Evolutionary conservation across 2,113 vertebrate species (phyloP).

Genomic region (Rallus limicola): DNA sequence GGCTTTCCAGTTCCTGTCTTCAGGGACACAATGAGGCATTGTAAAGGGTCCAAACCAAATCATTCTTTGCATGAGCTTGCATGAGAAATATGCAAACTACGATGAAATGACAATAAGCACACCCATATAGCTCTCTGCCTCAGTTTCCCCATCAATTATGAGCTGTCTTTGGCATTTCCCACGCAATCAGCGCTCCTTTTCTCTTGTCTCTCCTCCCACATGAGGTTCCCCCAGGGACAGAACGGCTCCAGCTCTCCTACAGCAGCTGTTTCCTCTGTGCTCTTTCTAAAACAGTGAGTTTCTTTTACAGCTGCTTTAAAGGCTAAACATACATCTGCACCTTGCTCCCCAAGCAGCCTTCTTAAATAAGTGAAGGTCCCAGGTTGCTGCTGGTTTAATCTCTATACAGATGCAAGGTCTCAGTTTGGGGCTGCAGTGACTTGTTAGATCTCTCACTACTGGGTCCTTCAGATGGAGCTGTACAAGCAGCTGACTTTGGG

Average conservation of each 20-base stretch:
- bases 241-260: background rate
- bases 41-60: background rate
- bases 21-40: background rate
- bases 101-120: background rate
- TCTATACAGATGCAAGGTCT: background rate
- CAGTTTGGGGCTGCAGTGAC: background rate
- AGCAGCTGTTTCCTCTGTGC: background rate
- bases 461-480: background rate
- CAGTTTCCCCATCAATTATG: background rate
- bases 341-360: background rate
- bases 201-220: background rate
- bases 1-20: background rate
- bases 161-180: background rate
- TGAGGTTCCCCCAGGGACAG: background rate
- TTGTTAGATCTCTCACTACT: background rate
- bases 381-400: background rate
- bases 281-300: background rate
- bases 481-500: background rate
- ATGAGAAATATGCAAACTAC: background rate
- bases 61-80: background rate
- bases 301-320: background rate
- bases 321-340: background rate
- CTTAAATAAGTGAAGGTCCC: background rate
- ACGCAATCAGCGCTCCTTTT: background rate
- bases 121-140: background rate